Conservation (phyloP, 2,888 invertebrate species). For the Cetonia aurata region DNA sequence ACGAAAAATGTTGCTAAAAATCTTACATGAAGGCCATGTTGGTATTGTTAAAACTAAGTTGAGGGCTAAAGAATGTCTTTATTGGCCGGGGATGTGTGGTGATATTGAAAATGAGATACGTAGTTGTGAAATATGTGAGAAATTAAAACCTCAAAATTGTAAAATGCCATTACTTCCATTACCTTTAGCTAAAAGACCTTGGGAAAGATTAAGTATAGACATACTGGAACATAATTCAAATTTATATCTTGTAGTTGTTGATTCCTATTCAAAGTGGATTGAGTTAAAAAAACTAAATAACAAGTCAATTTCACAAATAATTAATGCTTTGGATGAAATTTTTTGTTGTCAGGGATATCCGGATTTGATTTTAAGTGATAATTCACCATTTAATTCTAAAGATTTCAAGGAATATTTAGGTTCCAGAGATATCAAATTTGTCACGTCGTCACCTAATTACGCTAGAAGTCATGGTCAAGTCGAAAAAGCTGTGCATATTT, state of each 20-base stretch:
- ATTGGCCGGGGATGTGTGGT: conserved; percentile 52
- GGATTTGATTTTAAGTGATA: conserved; percentile 49
- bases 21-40: conserved; percentile 54
- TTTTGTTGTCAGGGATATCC: conserved; percentile 52
- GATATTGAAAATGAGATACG: conserved; percentile 49
- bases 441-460: conserved; percentile 49
- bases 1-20: conserved; percentile 46
- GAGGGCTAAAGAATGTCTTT: conserved; percentile 51
- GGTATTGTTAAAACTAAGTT: conserved; percentile 54
- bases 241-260: conserved; percentile 50
- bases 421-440: conserved; percentile 48
- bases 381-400: too few relatives aligned
- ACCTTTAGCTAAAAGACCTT: conserved; percentile 52
- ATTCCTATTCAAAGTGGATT: conserved; percentile 54
- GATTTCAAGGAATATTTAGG: conserved; percentile 46
- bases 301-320: conserved; percentile 43
- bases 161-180: conserved; percentile 53
- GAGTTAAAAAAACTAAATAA: conserved; percentile 45
- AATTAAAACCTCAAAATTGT: conserved; percentile 43
- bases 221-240: too few relatives aligned
- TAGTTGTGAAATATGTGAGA: conserved; percentile 49
- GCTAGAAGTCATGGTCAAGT: conserved; percentile 53
- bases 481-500: conserved; percentile 49
- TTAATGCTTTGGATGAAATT: conserved; percentile 46
- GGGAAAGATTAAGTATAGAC: too few relatives aligned